Evolutionary conservation across 2,797 vertebrate species (phyloP), one percentile per base, ranked within the genome.

Genomic region (Sebastes iracundus): DNA sequence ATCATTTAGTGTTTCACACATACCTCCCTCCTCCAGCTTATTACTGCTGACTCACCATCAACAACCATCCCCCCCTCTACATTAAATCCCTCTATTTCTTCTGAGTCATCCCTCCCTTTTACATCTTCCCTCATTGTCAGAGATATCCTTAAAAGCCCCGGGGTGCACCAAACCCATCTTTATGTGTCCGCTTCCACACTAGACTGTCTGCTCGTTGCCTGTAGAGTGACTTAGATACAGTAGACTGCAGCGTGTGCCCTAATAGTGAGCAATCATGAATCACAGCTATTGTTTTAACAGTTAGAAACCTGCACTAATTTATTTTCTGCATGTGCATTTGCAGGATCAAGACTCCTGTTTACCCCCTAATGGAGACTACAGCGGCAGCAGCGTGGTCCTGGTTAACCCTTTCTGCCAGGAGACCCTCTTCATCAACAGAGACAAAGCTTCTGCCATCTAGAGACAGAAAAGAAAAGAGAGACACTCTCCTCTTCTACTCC

Each of bases 381-480:
- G 96, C 0, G 96, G 97, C 94, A 98, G 97, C 0, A 98, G 98
- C 46, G 97, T 99, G 95, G 98, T 99, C 90, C 96, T 99, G 11
- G 97, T 99, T 30, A 99, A 99, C 93, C 99, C 99, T 18, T 99
- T 99, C 96, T 99, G 98, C 91, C 98, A 99, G 88, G 98, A 99
- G 94, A 99, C 97, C 0, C 96, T 99, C 4, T 99, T 99, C 93
- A 96, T 96, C 93, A 96, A 96, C 93, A 96, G 94, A 33, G 97
- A 99, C 80, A 98, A 98, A 90, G 95, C 97, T 60, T 98, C 97
- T 2, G 96, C 97, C 94, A 98, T 98, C 91, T 99, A 95, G 96
- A 84, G 80, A 84, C 75, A 78, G 75, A 88, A 93, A 94, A 93
- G 4, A 14, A 95, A 93, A 91, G 89, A 95, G 93, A 80, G 63